phyloP scores from a whole-genome alignment of 2,888 invertebrate genomes.

The Theretra japonica region DNA sequence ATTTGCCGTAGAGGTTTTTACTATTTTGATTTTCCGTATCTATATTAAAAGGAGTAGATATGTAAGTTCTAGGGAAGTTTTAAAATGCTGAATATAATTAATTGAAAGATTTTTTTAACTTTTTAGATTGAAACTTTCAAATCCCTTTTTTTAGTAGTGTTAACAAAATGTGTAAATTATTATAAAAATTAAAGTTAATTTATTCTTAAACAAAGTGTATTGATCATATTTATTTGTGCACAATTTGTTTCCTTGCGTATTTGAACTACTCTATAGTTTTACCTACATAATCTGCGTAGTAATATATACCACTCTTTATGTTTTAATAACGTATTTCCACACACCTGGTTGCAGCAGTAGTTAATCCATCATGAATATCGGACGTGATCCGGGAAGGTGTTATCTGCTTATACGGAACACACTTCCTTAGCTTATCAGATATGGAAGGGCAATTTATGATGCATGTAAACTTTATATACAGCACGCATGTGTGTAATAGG shows the following conservation, averaged over 20 bases:
- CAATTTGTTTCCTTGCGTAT: neutral
- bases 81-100: too few relatives aligned
- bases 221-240: too few relatives aligned
- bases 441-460: constrained; percentile 1
- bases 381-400: constrained; percentile 21
- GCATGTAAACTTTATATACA: neutral
- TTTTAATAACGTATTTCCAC: neutral
- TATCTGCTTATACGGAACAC: constrained; percentile 6
- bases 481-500: neutral
- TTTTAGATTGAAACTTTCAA: too few relatives aligned
- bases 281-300: neutral
- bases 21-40: too few relatives aligned
- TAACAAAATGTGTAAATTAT: too few relatives aligned
- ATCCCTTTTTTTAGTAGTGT: too few relatives aligned
- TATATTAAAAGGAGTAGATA: too few relatives aligned
- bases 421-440: constrained; percentile 22
- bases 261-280: neutral
- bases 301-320: neutral
- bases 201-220: too few relatives aligned
- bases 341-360: constrained; percentile 6
- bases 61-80: too few relatives aligned
- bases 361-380: constrained; percentile 15
- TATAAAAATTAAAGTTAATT: too few relatives aligned
- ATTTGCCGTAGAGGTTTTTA: too few relatives aligned
- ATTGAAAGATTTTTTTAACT: too few relatives aligned